Base-by-base conservation (phyloP, 1,140 invertebrate genomes). In the Drosophila persimilis region DNA sequence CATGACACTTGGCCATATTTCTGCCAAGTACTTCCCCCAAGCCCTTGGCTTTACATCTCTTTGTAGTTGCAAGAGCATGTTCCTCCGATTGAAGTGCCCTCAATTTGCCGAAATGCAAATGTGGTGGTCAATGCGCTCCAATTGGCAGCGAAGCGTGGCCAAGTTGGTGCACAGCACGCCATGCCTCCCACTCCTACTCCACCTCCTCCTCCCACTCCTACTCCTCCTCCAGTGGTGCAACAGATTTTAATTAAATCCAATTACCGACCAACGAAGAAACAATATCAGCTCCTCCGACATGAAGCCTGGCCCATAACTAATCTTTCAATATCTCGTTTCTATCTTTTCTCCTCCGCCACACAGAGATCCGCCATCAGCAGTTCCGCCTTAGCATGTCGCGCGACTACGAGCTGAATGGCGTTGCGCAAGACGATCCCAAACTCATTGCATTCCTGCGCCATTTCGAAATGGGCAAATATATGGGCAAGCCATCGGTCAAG, bases 391-490 rank as follows among this genome's bases (percentile, higher is more conserved):
- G 95, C 90, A 95, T 96, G 94, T 95, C 94, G 47, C 94, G 94
- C 75, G 95, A 96, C 81, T 94, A 95, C 86, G 95, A 96, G 77
- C 92, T 96, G 66, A 92, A 93, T 15, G 93, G 93, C 69, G 94
- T 96, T 13, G 92, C 94, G 2, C 95, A 96, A 92, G 95, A 95
- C 86, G 94, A 96, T 80, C 94, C 94, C 4, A 92, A 94, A 73
- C 92, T 96, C 56, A 94, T 96, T 35, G 93, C 93, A 54, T 96
- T 95, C 88, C 95, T 96, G 62, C 92, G 94, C 43, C 93, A 95
- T 74, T 93, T 94, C 17, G 93, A 94, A 64, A 91, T 95, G 77
- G 91, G 92, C 75, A 91, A 91, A 61, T 90, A 91, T 65, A 73
- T 89, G 6, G 83, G 73, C 61, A 80, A 73, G 61, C 47, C 64